Percentiles rank a stretch among this genome's conserved stretches.
Conservation (phyloP, 2,113 vertebrate species). For the Shinisaurus crocodilurus region DNA sequence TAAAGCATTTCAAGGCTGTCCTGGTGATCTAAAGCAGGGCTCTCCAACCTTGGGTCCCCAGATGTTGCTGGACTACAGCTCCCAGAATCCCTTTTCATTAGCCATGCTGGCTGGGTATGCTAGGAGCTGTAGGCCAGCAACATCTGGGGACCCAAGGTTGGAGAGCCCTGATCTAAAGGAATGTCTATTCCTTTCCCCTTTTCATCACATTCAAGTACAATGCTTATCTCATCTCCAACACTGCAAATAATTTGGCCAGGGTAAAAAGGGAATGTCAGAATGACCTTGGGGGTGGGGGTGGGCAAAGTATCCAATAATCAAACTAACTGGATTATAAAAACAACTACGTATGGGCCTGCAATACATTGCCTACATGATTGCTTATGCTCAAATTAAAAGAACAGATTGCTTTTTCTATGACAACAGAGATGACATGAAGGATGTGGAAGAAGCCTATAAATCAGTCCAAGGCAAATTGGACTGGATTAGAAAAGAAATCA, state of each 20-base stretch:
- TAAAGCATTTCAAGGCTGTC: not conserved
- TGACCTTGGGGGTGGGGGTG: not conserved
- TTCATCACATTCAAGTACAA: not conserved
- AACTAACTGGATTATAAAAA: not conserved
- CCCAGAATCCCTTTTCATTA: no score
- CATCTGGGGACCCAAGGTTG: no score
- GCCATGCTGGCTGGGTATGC: no score
- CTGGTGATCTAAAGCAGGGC: no score
- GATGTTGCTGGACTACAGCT: no score
- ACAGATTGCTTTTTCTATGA: not conserved
- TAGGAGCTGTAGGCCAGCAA: no score
- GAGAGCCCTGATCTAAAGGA: no score
- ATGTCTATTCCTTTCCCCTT: not conserved
- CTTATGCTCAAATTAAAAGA: constrained; percentile 27
- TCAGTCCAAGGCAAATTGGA: constrained; percentile 30
- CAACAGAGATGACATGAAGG: constrained; percentile 25
- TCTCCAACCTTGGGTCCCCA: no score
- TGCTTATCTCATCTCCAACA: not conserved
- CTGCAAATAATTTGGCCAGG: not conserved
- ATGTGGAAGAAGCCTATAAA: constrained; percentile 17
- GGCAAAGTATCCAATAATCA: constrained; percentile 8
- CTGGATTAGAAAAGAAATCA: not conserved
- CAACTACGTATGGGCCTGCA: not conserved
- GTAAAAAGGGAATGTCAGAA: not conserved
- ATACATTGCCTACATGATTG: not conserved